These are phyloP conservation scores for Pristionchus entomophagus DNA, from an alignment of 2,888 invertebrate genomes.

Conservation along the genomic window DNA sequence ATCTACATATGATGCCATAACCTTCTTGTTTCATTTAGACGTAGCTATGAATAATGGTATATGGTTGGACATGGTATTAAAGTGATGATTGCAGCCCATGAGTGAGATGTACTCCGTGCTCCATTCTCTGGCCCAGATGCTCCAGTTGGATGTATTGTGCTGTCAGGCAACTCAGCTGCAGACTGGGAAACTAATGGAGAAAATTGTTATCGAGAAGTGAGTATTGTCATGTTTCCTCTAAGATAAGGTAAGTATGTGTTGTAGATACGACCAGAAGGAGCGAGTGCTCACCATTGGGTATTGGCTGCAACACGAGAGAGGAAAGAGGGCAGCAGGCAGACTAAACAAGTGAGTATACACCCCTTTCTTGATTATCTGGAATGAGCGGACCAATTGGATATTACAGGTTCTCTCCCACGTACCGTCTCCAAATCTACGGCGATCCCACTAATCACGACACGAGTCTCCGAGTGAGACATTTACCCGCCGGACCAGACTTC, in stretches of 20 bases:
- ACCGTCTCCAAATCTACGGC: conserved; percentile 68
- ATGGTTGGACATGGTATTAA: background rate
- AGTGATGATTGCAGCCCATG: conserved; percentile 61
- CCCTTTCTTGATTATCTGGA: too few relatives aligned
- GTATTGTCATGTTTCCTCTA: background rate
- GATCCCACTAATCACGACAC: conserved; percentile 54
- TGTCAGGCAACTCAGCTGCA: conserved; percentile 82
- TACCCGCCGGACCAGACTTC: conserved; percentile 55
- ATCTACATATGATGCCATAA: too few relatives aligned
- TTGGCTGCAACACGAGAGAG: conserved; percentile 66
- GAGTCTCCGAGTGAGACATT: conserved; percentile 66
- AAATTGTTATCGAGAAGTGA: conserved; percentile 56
- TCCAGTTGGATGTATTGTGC: conserved; percentile 88
- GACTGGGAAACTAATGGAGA: conserved; percentile 85
- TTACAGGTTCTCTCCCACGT: conserved; percentile 64
- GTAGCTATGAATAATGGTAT: too few relatives aligned
- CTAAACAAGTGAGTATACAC: conserved; percentile 48
- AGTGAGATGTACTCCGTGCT: conserved; percentile 70
- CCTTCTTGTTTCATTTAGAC: too few relatives aligned
- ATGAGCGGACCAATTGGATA: too few relatives aligned
- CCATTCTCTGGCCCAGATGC: conserved; percentile 88
- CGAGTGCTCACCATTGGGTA: conserved; percentile 66
- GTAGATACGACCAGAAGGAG: conserved; percentile 67
- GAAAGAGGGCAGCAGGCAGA: conserved; percentile 53
- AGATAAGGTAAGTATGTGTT: background rate